Evolutionary conservation across 2,113 vertebrate species (phyloP).

Genomic region (Cercopithecus mona): DNA sequence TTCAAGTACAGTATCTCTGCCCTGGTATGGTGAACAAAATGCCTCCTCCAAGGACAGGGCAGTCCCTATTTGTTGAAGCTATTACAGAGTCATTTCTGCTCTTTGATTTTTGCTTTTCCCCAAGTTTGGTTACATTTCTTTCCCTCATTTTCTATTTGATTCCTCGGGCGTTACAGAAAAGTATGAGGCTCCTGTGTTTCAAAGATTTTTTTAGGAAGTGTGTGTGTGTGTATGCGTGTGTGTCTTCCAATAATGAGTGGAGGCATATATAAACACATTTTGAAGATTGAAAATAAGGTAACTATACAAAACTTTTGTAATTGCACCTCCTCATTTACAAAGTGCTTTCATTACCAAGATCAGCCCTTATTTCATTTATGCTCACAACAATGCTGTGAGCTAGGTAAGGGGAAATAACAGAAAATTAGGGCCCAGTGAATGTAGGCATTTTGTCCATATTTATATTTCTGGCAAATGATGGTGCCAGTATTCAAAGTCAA

Average conservation of each 20-base stretch:
- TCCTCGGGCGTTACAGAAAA: slow-evolving; percentile 23
- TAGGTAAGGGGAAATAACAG: not conserved
- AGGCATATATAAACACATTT: not conserved
- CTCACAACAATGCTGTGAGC: not conserved
- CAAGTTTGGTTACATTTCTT: slow-evolving; percentile 57
- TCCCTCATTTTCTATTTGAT: slow-evolving; percentile 46
- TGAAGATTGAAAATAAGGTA: not conserved
- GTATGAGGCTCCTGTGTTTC: slow-evolving; percentile 62
- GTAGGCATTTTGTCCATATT: not conserved
- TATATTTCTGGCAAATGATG: not conserved
- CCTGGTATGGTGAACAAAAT: slow-evolving; percentile 53
- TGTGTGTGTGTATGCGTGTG: no score
- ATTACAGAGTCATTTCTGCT: slow-evolving; percentile 48
- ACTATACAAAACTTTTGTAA: not conserved
- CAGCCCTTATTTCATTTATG: not conserved
- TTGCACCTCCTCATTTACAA: not conserved
- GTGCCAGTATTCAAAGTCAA: not conserved
- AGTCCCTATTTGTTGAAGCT: slow-evolving; percentile 57
- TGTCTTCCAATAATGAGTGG: not conserved
- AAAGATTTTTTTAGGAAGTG: slow-evolving; percentile 11
- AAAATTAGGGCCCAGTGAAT: not conserved
- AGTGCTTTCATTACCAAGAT: not conserved
- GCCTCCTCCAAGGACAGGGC: slow-evolving; percentile 69
- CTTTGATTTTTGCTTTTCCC: slow-evolving; percentile 53
- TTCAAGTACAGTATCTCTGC: slow-evolving; percentile 60